Evolutionary conservation across 2,888 invertebrate genomes (phyloP).

Genomic region (Acholoe squamosa): DNA sequence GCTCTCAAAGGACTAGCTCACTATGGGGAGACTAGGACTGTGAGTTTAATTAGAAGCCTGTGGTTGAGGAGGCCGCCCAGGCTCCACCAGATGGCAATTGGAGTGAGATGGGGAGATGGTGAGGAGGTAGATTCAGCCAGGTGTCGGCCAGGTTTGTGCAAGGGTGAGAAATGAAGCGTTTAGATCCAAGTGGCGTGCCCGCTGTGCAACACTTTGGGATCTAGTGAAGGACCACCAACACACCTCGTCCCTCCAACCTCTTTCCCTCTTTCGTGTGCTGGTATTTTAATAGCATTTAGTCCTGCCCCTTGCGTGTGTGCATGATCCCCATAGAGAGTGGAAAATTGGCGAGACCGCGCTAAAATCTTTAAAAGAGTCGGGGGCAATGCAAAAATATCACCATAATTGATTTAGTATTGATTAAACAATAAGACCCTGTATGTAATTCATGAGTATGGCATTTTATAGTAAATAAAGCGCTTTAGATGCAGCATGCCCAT

Average conservation of each 20-base stretch:
- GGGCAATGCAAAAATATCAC: neutral
- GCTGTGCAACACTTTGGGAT: neutral
- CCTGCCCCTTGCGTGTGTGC: conserved; percentile 6
- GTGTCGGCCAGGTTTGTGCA: neutral
- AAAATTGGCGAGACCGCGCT: conserved; percentile 25
- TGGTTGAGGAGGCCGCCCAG: neutral
- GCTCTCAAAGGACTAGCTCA: neutral
- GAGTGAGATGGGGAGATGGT: neutral
- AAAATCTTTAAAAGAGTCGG: neutral
- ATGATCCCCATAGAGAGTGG: neutral
- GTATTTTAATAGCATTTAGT: conserved; percentile 33
- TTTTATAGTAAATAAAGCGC: conserved; percentile 34
- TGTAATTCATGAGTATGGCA: conserved; percentile 37
- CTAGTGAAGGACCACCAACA: conserved; percentile 4
- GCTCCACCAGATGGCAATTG: conserved; percentile 11
- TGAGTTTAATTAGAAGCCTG: neutral
- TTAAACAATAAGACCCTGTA: conserved; percentile 20
- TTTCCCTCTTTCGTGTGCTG: neutral
- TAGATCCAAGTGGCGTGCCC: neutral
- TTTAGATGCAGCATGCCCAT: neutral
- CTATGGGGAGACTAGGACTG: neutral
- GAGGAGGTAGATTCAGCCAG: neutral
- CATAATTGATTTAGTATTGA: conserved; percentile 35
- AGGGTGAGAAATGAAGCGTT: neutral
- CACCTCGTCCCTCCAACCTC: neutral